A percentile compares a stretch with the other conserved stretches of the same genome.
phyloP scores from a whole-genome alignment of 1,140 invertebrate species.

The Bemisia tabaci region DNA sequence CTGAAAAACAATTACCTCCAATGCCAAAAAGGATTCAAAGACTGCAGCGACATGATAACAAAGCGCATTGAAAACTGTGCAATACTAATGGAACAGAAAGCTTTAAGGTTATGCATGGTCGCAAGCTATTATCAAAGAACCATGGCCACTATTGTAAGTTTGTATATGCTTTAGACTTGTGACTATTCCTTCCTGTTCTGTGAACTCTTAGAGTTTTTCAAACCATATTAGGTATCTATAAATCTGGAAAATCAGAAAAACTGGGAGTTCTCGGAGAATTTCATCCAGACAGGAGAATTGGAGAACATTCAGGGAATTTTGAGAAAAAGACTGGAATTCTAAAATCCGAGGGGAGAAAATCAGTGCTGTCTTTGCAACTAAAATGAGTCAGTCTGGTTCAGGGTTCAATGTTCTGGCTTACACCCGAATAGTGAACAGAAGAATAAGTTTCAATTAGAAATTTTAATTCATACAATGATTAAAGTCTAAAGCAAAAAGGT shows the following conservation, averaged over 20 bases:
- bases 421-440: too few species aligned
- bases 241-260: background rate
- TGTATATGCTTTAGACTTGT: background rate
- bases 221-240: background rate
- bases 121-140: constrained; percentile 15
- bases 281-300: background rate
- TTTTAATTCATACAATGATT: too few species aligned
- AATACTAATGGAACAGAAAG: constrained; percentile 17
- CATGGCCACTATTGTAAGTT: constrained; percentile 17
- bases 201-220: background rate
- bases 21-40: background rate
- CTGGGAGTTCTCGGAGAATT: background rate
- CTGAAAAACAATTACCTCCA: background rate
- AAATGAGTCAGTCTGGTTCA: too few species aligned
- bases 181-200: background rate
- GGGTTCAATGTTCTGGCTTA: too few species aligned
- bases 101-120: constrained; percentile 18
- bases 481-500: too few species aligned
- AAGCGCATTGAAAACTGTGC: constrained; percentile 14
- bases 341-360: too few species aligned
- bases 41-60: background rate
- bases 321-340: too few species aligned
- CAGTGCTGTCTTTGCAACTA: too few species aligned
- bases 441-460: too few species aligned
- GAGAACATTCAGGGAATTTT: background rate